These are phyloP conservation scores for Amphimedon queenslandica DNA, from an alignment of 37 sponge, comb jelly and placozoan genomes.

Conservation along the genomic window DNA sequence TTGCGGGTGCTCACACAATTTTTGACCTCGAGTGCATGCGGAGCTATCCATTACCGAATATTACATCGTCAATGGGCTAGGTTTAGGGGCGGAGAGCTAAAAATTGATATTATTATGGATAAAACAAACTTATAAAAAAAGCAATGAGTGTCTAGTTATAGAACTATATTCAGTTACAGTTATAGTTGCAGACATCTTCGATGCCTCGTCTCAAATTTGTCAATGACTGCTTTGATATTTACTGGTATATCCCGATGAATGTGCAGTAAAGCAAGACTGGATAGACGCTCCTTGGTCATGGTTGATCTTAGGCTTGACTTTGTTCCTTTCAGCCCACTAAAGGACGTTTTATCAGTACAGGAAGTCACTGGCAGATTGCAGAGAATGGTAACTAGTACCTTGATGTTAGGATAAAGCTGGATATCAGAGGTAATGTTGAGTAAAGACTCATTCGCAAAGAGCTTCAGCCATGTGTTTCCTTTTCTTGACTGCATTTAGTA, in stretches of 20 bases:
- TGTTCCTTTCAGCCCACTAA: conserved; percentile 33
- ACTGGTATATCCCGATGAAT: conserved; percentile 23
- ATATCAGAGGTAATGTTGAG: conserved; percentile 5
- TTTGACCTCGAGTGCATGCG: no score
- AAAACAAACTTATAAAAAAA: no score
- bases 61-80: no score
- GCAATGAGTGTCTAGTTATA: no score
- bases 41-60: no score
- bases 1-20: no score
- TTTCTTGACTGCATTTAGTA: conserved; percentile 12
- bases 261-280: conserved; percentile 16
- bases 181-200: no score
- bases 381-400: conserved; percentile 4
- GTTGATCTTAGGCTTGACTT: conserved; percentile 29
- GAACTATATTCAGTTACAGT: no score
- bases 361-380: conserved; percentile 25
- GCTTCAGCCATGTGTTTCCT: conserved; percentile 4
- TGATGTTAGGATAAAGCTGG: conserved; percentile 17
- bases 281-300: conserved; percentile 19
- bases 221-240: conserved; percentile 17
- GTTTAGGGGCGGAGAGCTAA: no score
- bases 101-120: no score
- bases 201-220: conserved; percentile 23
- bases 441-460: conserved; percentile 9
- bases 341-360: conserved; percentile 22